Conservation (phyloP, 2,113 vertebrate genomes). For the Smithornis capensis region DNA sequence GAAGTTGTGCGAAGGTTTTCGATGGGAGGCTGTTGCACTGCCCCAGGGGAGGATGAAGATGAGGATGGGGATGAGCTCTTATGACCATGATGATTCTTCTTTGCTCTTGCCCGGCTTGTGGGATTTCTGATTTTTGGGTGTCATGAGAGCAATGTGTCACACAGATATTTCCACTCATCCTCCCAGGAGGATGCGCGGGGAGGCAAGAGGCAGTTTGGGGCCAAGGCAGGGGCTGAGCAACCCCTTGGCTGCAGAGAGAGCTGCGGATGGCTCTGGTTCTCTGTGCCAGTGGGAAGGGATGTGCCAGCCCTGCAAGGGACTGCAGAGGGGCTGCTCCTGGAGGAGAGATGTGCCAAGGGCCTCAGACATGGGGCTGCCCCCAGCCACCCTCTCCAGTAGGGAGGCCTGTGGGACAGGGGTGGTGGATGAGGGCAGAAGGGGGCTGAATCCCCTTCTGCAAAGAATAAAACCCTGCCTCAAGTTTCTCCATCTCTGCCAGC, state of each 20-base stretch:
- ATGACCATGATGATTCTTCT: background rate
- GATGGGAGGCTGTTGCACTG: constrained; percentile 1
- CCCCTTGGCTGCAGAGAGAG: background rate
- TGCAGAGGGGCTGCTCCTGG: background rate
- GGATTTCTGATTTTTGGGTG: constrained; percentile 33
- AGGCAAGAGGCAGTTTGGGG: background rate
- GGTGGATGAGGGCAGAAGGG: background rate
- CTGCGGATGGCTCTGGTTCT: background rate
- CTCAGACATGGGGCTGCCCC: fast-evolving
- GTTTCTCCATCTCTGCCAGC: background rate
- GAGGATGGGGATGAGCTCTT: background rate
- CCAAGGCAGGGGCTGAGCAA: background rate
- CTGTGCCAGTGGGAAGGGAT: fast-evolving
- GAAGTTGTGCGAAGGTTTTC: constrained; percentile 63
- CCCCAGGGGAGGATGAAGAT: constrained; percentile 7
- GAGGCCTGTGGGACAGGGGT: background rate
- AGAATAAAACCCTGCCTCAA: background rate
- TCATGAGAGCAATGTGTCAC: background rate
- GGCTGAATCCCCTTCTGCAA: background rate
- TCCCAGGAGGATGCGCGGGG: background rate
- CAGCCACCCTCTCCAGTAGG: background rate
- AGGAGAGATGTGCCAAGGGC: background rate
- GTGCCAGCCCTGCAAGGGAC: background rate
- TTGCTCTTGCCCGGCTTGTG: background rate
- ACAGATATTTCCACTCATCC: background rate